Conservation (phyloP, 2,113 vertebrate genomes). For the Tenebrosternarchus preto region DNA sequence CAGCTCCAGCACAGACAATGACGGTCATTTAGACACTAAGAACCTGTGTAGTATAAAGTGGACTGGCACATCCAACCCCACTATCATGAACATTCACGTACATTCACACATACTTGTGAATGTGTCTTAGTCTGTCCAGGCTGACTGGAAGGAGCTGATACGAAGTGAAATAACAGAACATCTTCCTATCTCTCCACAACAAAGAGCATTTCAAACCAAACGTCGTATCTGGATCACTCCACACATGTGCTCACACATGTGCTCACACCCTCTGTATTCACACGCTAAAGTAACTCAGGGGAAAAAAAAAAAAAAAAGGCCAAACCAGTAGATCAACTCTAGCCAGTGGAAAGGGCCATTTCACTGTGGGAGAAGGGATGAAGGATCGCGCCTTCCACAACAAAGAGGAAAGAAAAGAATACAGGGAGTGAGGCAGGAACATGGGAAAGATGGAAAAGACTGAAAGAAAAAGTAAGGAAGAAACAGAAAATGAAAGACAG, state of each 20-base stretch:
- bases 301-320: not conserved
- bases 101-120: not conserved
- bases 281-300: not conserved
- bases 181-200: constrained; percentile 31
- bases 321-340: constrained; percentile 70
- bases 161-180: constrained; percentile 27
- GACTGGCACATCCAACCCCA: not conserved
- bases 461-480: not conserved
- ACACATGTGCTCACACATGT: constrained; percentile 21
- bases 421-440: constrained; percentile 31
- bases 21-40: not conserved
- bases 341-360: constrained; percentile 52
- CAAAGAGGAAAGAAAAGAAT: constrained; percentile 41
- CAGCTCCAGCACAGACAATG: too few species aligned
- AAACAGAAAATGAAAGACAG: too few species aligned
- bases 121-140: constrained; percentile 2
- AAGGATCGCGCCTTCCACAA: constrained; percentile 49
- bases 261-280: constrained; percentile 7
- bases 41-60: not conserved
- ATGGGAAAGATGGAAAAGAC: constrained; percentile 49
- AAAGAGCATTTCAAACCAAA: constrained; percentile 20
- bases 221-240: constrained; percentile 2
- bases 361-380: constrained; percentile 56
- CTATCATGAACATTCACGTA: not conserved
- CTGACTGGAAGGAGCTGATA: constrained; percentile 31